phyloP scores from a whole-genome alignment of 2,888 invertebrate species.

The Ellobium chinense region DNA sequence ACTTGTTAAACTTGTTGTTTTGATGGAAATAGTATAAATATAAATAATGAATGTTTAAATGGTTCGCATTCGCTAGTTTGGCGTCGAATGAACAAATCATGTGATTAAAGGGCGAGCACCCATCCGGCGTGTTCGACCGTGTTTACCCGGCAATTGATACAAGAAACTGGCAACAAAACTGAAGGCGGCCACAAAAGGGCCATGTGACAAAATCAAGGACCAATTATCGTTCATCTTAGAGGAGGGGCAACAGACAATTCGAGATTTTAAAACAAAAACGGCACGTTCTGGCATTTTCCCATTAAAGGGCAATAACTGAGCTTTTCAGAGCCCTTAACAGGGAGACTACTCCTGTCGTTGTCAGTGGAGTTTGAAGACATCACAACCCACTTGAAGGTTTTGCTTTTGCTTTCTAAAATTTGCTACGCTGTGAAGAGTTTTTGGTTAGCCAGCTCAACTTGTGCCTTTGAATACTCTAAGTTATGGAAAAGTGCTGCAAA shows the following conservation, averaged over 20 bases:
- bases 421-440: too few relatives aligned
- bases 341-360: slow-evolving; percentile 1
- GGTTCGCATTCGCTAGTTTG: background rate
- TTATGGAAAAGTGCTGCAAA: too few relatives aligned
- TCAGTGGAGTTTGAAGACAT: too few relatives aligned
- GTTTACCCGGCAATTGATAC: slow-evolving; percentile 25
- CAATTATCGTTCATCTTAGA: slow-evolving; percentile 30
- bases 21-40: too few relatives aligned
- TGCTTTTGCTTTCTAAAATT: too few relatives aligned
- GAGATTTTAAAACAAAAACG: slow-evolving; percentile 28
- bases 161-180: slow-evolving; percentile 5
- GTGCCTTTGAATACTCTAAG: too few relatives aligned
- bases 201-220: slow-evolving; percentile 38
- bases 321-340: background rate
- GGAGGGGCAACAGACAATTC: slow-evolving; percentile 20
- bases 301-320: slow-evolving; percentile 19
- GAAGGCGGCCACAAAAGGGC: slow-evolving; percentile 10
- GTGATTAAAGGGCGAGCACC: background rate
- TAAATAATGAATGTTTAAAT: too few relatives aligned
- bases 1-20: too few relatives aligned
- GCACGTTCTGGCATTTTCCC: slow-evolving; percentile 28
- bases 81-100: slow-evolving; percentile 2
- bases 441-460: too few relatives aligned
- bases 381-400: too few relatives aligned
- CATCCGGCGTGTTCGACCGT: background rate